phyloP scores from a whole-genome alignment of 2,888 invertebrate genomes.

The Marasmarcha lunaedactyla region DNA sequence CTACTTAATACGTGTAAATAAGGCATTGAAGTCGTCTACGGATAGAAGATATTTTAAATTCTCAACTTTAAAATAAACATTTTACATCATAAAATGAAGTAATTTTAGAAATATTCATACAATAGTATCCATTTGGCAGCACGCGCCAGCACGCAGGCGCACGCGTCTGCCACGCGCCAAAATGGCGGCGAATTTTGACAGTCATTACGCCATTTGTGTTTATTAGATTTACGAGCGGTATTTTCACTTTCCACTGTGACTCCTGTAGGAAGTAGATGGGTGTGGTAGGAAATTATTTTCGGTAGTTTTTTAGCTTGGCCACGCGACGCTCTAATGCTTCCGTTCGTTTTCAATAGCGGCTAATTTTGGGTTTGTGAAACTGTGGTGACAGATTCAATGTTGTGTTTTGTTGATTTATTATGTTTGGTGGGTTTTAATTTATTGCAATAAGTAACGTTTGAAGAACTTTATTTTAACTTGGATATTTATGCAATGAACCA shows the following conservation, averaged over 20 bases:
- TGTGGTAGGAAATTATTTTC: constrained; percentile 20
- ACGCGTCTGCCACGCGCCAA: constrained; percentile 37
- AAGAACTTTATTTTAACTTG: no score
- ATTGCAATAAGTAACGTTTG: no score
- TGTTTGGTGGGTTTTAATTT: no score
- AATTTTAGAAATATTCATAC: background rate
- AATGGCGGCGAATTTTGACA: constrained; percentile 21
- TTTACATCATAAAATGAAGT: no score
- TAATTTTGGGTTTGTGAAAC: constrained; percentile 19
- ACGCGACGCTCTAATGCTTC: constrained; percentile 22
- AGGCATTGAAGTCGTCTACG: no score
- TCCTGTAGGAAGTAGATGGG: constrained; percentile 22
- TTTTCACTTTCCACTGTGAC: constrained; percentile 4
- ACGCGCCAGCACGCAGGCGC: constrained; percentile 24
- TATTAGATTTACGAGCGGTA: constrained; percentile 34
- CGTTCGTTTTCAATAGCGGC: constrained; percentile 21
- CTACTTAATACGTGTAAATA: no score
- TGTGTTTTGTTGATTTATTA: no score
- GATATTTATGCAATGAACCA: no score
- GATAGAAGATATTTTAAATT: no score
- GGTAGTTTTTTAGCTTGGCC: constrained; percentile 19
- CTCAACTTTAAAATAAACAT: no score
- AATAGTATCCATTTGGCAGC: constrained; percentile 8
- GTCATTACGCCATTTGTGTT: constrained; percentile 40
- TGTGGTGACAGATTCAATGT: background rate